phyloP scores from a whole-genome alignment of 2,797 vertebrate genomes.

The Sebastolobus altivelis region DNA sequence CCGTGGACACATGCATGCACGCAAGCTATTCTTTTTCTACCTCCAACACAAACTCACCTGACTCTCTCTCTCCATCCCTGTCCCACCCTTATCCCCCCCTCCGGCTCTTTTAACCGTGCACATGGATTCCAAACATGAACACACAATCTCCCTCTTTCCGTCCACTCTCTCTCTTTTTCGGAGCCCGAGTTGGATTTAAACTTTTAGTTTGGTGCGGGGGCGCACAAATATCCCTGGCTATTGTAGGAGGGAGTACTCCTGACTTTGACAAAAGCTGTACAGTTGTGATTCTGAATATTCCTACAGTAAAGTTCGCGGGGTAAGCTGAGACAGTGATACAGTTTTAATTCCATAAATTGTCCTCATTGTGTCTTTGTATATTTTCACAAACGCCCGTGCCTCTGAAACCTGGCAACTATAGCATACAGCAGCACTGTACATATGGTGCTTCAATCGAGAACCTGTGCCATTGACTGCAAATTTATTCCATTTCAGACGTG shows the following conservation, averaged over 20 bases:
- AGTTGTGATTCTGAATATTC: slow-evolving; percentile 62
- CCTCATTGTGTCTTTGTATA: slow-evolving; percentile 61
- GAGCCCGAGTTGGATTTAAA: slow-evolving; percentile 69
- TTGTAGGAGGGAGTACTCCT: slow-evolving; percentile 65
- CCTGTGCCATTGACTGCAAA: slow-evolving; percentile 62
- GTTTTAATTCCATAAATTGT: slow-evolving; percentile 72
- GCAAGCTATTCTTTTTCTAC: slow-evolving; percentile 3
- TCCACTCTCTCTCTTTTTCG: slow-evolving; percentile 32
- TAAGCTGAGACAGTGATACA: slow-evolving; percentile 41
- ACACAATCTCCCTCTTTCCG: slow-evolving; percentile 50
- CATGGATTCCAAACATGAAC: slow-evolving; percentile 42
- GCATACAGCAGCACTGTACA: slow-evolving; percentile 65
- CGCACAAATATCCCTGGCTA: slow-evolving; percentile 46
- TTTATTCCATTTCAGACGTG: slow-evolving; percentile 76
- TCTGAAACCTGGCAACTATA: slow-evolving; percentile 65
- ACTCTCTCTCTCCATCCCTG: slow-evolving; percentile 3
- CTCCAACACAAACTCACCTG: slow-evolving; percentile 70
- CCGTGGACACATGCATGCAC: slow-evolving; percentile 59
- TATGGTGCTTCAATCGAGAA: slow-evolving; percentile 80
- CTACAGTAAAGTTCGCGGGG: slow-evolving; percentile 56
- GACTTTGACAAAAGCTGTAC: slow-evolving; percentile 71
- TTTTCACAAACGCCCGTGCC: slow-evolving; percentile 39
- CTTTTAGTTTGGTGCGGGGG: slow-evolving; percentile 67
- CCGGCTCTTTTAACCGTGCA: slow-evolving; percentile 33
- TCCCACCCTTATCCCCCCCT: slow-evolving; percentile 5